Conservation (phyloP, 1,140 invertebrate species). For the Paraescarpia echinospica region DNA sequence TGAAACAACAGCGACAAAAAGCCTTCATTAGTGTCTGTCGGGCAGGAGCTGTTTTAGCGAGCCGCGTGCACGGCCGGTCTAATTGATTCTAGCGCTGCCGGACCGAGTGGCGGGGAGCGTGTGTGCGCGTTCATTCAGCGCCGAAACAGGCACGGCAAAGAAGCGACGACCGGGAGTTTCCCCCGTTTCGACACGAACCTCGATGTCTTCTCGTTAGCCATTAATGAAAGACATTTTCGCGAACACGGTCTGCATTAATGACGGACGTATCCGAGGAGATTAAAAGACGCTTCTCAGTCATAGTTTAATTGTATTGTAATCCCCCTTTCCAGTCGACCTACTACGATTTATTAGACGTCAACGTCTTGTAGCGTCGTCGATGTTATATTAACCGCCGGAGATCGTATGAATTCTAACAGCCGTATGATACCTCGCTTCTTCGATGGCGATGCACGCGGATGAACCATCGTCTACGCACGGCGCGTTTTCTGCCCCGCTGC, state of each 20-base stretch:
- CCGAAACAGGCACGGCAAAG: neutral
- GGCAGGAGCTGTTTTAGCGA: neutral
- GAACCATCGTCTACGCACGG: neutral
- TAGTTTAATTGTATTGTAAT: neutral
- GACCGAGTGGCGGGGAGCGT: neutral
- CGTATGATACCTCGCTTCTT: neutral
- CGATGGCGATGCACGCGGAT: neutral
- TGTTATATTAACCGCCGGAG: neutral
- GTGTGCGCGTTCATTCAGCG: neutral
- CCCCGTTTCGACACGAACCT: neutral
- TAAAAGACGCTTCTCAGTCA: neutral
- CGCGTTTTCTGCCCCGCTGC: neutral
- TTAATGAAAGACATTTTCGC: neutral
- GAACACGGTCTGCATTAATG: neutral
- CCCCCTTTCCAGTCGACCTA: neutral
- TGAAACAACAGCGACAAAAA: neutral
- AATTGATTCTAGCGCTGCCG: neutral
- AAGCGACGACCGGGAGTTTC: neutral
- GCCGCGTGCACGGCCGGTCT: neutral
- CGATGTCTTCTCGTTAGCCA: neutral
- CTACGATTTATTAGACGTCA: neutral
- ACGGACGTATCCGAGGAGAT: neutral
- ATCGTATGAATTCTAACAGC: neutral
- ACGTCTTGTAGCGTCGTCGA: no score
- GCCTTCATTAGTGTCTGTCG: neutral